Base-by-base conservation (phyloP, 2,888 invertebrate species). In the Gymnocheta viridis region DNA sequence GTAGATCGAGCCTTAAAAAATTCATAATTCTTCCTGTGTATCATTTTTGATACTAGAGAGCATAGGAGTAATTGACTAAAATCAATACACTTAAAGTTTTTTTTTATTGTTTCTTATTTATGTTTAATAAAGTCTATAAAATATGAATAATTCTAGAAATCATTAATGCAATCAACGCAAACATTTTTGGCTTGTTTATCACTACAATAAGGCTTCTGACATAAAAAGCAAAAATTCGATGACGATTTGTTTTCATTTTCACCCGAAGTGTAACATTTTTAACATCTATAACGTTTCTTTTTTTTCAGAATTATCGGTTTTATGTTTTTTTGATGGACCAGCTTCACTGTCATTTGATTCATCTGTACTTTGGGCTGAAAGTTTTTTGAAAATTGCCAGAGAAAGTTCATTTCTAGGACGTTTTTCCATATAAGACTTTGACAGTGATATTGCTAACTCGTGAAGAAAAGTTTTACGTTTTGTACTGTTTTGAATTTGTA, bases 401-500 rank as follows among this genome's bases (percentile, higher is more conserved):
- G 38, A 38, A 24, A 41, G 62, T 41, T 62, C 41, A 62, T 44
- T 62, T 44, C 62, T 41, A 10, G 44, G 27, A 27, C n/a, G 41
- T 62, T 62, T 62, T 41, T 27, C 41, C n/a, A 62, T 62, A 44
- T 44, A 62, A 27, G 41, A 27, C n/a, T n/a, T 41, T 62, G 62
- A 6, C 29, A 62, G 62, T 41, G 62, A 62, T 62, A 62, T 27
- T 44, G 27, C 29, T 6, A 54, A 29, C 14, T 54, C 29, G 14
- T 51, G 51, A 5, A 24, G 24, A 51, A 51, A 51, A 51, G 9
- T 12, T 14, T 51, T 51, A 51, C 24, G 24, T 51, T 51, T 51
- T 29, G 54, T 54, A 54, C 6, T 29, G 4, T 4, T 29, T 24
- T 51, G 51, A 51, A 27, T 14, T 24, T 22, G 24, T 14, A 14